Conservation (phyloP, 2,888 invertebrate genomes). For the Ypsolopha scabrella region DNA sequence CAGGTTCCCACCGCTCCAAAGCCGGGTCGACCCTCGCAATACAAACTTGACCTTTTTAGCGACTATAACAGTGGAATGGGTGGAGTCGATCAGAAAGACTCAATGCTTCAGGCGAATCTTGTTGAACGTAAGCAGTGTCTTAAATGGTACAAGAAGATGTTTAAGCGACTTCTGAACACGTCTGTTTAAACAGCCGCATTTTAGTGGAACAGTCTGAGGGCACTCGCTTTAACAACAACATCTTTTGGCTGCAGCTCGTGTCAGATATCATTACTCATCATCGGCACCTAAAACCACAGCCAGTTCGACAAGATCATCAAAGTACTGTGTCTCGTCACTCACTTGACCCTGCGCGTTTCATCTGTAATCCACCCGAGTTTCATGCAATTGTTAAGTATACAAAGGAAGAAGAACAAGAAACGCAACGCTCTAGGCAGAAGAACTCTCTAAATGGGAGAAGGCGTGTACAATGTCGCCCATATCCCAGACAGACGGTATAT, state of each 20-base stretch:
- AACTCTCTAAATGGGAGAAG: too few species aligned
- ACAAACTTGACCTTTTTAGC: not conserved
- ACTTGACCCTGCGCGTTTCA: not conserved
- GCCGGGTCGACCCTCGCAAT: not conserved
- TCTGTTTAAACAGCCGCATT: too few species aligned
- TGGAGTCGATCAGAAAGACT: not conserved
- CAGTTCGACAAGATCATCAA: not conserved
- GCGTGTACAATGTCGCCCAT: not conserved
- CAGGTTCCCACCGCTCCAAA: not conserved
- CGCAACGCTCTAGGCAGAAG: too few species aligned
- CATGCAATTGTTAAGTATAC: not conserved
- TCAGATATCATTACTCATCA: not conserved
- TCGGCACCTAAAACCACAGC: not conserved
- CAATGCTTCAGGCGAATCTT: conserved; percentile 1
- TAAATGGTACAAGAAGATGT: conserved; percentile 1
- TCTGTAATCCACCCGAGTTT: not conserved
- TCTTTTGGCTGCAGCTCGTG: not conserved
- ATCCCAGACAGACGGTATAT: not conserved
- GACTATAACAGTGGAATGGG: conserved; percentile 5
- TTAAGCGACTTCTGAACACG: too few species aligned
- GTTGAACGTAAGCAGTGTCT: not conserved
- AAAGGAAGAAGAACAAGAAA: not conserved
- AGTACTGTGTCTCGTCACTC: not conserved
- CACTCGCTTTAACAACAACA: not conserved
- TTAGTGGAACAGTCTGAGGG: too few species aligned